Evolutionary conservation across 2,797 vertebrate genomes (phyloP).

Genomic region (Balearica regulorum): DNA sequence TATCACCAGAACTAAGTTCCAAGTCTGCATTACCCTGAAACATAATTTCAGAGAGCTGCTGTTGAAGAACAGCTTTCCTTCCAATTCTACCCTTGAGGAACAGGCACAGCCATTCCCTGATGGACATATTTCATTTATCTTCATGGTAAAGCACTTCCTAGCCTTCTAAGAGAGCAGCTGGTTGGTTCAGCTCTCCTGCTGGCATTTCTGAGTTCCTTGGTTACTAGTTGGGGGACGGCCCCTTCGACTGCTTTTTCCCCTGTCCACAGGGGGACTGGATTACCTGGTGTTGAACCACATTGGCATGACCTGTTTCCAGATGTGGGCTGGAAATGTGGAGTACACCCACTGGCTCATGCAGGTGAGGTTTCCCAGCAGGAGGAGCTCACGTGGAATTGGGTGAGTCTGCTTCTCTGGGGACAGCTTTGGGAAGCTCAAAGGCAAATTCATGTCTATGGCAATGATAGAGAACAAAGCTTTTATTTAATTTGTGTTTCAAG

Average conservation of each 20-base stretch:
- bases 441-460: not conserved
- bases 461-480: not conserved
- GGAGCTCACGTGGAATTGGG: not conserved
- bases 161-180: not conserved
- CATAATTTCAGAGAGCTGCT: not conserved
- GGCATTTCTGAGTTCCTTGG: not conserved
- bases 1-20: not conserved
- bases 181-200: not conserved
- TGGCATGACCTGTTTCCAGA: slow-evolving; percentile 72
- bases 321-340: slow-evolving; percentile 79
- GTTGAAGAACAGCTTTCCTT: not conserved
- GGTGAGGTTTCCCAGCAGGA: slow-evolving; percentile 66
- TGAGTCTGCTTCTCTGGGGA: not conserved
- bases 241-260: not conserved
- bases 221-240: not conserved
- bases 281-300: slow-evolving; percentile 87
- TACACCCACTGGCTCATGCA: slow-evolving; percentile 82
- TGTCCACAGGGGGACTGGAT: slow-evolving; percentile 78
- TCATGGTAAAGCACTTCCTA: not conserved
- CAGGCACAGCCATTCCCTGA: not conserved
- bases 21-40: not conserved
- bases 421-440: not conserved
- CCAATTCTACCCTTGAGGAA: not conserved
- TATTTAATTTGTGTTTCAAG: not conserved
- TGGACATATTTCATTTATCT: not conserved